phyloP scores from a whole-genome alignment of 2,113 vertebrate genomes.

The Caracal caracal region DNA sequence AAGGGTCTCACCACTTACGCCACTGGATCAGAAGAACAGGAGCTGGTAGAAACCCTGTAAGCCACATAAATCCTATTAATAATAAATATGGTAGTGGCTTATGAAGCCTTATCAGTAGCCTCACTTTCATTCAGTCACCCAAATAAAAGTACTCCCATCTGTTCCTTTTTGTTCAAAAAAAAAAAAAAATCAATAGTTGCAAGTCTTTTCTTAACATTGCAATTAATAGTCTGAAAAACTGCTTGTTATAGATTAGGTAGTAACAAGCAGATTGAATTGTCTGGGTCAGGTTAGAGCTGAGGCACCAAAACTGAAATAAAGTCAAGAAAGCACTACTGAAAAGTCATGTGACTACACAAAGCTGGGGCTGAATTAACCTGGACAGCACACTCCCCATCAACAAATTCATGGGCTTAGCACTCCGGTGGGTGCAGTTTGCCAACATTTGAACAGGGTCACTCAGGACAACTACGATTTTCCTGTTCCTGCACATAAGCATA shows the following conservation, averaged over 20 bases:
- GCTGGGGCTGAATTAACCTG: not conserved
- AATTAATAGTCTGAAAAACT: not conserved
- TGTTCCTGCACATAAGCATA: not conserved
- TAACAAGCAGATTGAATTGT: not conserved
- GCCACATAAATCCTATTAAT: not conserved
- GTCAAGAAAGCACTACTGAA: not conserved
- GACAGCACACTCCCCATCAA: too few species aligned
- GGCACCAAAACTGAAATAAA: not conserved
- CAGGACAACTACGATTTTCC: not conserved
- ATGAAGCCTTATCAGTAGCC: not conserved
- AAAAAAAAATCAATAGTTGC: slow-evolving; percentile 26
- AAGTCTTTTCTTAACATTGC: not conserved
- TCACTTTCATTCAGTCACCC: not conserved
- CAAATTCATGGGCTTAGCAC: not conserved
- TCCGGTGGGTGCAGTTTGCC: not conserved
- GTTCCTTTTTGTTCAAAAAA: not conserved
- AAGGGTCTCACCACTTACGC: not conserved
- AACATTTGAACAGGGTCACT: not conserved
- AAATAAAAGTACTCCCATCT: slow-evolving; percentile 28
- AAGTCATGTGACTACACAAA: not conserved
- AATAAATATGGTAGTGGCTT: not conserved
- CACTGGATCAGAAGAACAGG: not conserved
- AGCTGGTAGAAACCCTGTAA: not conserved
- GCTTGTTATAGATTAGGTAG: not conserved
- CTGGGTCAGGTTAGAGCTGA: not conserved